These are phyloP conservation scores for Drosophila pegasa DNA, from an alignment of 2,888 invertebrate genomes.

Conservation along the genomic window DNA sequence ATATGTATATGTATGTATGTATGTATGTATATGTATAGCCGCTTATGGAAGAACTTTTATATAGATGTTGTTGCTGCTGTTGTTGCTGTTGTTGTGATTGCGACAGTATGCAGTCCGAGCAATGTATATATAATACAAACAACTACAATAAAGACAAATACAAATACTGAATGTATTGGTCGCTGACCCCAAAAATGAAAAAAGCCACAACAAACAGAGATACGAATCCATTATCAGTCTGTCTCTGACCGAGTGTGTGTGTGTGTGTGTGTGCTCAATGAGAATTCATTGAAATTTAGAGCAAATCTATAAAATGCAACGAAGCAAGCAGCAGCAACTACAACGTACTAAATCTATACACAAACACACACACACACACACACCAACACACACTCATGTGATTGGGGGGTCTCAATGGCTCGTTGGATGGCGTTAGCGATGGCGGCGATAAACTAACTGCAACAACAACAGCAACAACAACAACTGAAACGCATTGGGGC, in stretches of 20 bases:
- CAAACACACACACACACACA: slow-evolving; percentile 11
- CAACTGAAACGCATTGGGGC: slow-evolving; percentile 51
- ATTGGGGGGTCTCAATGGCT: slow-evolving; percentile 57
- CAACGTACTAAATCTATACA: slow-evolving; percentile 47
- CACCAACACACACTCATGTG: slow-evolving; percentile 11
- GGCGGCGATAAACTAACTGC: slow-evolving; percentile 66
- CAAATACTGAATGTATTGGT: slow-evolving; percentile 47
- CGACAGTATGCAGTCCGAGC: slow-evolving; percentile 51
- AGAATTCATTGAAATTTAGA: slow-evolving; percentile 79
- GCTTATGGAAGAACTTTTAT: slow-evolving; percentile 44
- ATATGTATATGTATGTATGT: slow-evolving; percentile 8
- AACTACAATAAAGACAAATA: slow-evolving; percentile 28
- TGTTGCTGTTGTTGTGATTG: slow-evolving; percentile 55
- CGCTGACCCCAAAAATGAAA: slow-evolving; percentile 55
- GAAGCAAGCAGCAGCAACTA: slow-evolving; percentile 60
- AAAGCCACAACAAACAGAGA: slow-evolving; percentile 58
- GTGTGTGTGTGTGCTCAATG: slow-evolving; percentile 61
- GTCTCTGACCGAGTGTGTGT: slow-evolving; percentile 17
- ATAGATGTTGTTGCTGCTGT: slow-evolving; percentile 24
- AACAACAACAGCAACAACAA: slow-evolving; percentile 36
- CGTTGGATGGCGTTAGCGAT: slow-evolving; percentile 51
- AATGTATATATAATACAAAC: background rate
- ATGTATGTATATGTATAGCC: background rate
- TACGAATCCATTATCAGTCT: slow-evolving; percentile 72
- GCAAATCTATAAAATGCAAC: slow-evolving; percentile 79